Base-by-base conservation (phyloP, 2,888 invertebrate species). In the Nomada hirtipes region DNA sequence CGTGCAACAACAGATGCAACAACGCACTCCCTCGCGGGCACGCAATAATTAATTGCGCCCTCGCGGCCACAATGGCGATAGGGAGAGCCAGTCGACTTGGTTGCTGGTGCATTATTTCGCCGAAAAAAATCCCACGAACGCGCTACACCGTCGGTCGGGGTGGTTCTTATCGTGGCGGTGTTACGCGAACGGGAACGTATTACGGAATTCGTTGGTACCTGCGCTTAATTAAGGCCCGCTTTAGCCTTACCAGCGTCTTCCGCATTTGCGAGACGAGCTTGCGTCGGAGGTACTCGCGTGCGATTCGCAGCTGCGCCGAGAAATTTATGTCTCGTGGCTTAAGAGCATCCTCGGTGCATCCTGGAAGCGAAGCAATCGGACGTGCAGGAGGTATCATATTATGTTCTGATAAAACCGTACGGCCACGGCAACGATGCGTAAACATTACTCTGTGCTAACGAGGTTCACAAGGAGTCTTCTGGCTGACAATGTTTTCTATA, bases 11-110 rank as follows among this genome's bases (percentile, higher is more conserved):
- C 83, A 76, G 90, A 92, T 91, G 91, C 90, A 91, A 91, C 91
- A 90, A 91, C 90, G 90, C 88, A 79, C 84, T 89, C 86, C 86
- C 90, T 90, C 87, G 88, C 86, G 87, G 90, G 84, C 90, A 90
- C 89, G 90, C 91, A 91, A 92, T 92, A 93, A 93, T 93, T 93
- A 93, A 93, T 93, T 91, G 92, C 89, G 83, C 85, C 89, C 90
- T 89, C 86, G 89, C 89, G 64, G 90, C 88, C 88, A 91, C 92
- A 91, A 92, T 91, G 87, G 85, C 76, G 79, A 67, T 80, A 83
- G 76, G 85, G 77, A 83, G 73, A 61, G 70, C 20, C 57, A 20
- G 61, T 57, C 63, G 79, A 79, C 81, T 42, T 72, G 76, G 69
- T 65, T 73, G 71, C 76, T 26, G 44, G 60, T 67, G 87, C 88